phyloP scores from a whole-genome alignment of 2,113 vertebrate species.

The Procavia capensis region DNA sequence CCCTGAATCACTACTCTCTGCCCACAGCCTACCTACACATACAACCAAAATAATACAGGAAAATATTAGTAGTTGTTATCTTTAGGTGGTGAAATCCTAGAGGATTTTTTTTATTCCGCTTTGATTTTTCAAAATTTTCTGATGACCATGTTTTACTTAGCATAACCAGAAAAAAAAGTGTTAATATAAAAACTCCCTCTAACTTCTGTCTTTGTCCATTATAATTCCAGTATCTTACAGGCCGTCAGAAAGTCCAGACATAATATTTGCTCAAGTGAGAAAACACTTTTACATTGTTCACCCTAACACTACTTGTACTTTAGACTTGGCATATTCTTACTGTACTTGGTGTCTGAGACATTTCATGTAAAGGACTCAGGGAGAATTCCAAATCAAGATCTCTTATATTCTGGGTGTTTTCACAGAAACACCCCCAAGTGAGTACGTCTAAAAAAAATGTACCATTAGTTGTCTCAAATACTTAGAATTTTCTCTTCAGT shows the following conservation, averaged over 20 bases:
- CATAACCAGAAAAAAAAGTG: background rate
- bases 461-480: background rate
- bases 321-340: background rate
- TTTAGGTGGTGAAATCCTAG: background rate
- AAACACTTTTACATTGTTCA: conserved; percentile 14
- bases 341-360: background rate
- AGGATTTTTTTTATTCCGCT: background rate
- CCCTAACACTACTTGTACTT: background rate
- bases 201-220: background rate
- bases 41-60: background rate
- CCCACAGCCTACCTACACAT: background rate
- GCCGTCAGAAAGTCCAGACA: background rate
- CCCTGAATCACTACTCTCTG: background rate
- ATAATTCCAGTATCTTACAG: background rate
- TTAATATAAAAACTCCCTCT: background rate
- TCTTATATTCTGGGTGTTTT: background rate
- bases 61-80: no score
- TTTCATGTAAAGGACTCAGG: background rate
- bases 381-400: conserved; percentile 22
- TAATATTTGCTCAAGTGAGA: background rate
- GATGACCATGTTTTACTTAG: background rate
- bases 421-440: background rate
- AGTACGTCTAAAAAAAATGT: background rate
- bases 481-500: background rate
- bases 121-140: background rate